A percentile compares a stretch with the other conserved stretches of the same genome.
Conservation (phyloP, 2,113 vertebrate species). For the Notarius quadriscutis region DNA sequence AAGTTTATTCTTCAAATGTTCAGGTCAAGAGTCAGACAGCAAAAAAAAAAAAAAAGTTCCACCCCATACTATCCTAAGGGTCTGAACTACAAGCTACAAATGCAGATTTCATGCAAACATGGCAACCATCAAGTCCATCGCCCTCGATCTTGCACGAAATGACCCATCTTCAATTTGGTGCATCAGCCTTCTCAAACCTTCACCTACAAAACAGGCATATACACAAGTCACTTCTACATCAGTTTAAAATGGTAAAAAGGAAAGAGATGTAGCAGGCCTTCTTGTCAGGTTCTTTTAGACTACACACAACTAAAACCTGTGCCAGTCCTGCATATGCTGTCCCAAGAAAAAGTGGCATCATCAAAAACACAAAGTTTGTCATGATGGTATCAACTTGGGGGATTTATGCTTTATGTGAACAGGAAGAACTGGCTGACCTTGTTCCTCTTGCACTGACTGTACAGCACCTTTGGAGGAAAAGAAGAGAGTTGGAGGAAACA, state of each 20-base stretch:
- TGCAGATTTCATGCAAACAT: not conserved
- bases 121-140: not conserved
- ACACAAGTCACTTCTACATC: fast-evolving
- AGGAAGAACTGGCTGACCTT: not conserved
- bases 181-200: not conserved
- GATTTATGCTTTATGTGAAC: not conserved
- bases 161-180: not conserved
- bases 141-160: not conserved
- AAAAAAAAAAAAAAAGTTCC: not conserved
- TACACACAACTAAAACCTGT: slow-evolving; percentile 61
- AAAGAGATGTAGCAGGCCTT: slow-evolving; percentile 68
- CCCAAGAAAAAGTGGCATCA: slow-evolving; percentile 67
- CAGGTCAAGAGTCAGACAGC: too few relatives aligned
- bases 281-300: slow-evolving; percentile 69
- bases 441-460: not conserved
- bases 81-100: not conserved
- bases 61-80: not conserved
- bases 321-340: slow-evolving; percentile 71
- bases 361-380: slow-evolving; percentile 64
- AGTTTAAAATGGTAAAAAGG: not conserved
- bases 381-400: slow-evolving; percentile 75
- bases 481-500: not conserved
- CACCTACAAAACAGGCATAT: not conserved
- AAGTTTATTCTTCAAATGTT: not conserved
- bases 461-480: not conserved